These are phyloP conservation scores for Pyrocoelia pectoralis DNA, from an alignment of 2,888 invertebrate species.

Conservation along the genomic window DNA sequence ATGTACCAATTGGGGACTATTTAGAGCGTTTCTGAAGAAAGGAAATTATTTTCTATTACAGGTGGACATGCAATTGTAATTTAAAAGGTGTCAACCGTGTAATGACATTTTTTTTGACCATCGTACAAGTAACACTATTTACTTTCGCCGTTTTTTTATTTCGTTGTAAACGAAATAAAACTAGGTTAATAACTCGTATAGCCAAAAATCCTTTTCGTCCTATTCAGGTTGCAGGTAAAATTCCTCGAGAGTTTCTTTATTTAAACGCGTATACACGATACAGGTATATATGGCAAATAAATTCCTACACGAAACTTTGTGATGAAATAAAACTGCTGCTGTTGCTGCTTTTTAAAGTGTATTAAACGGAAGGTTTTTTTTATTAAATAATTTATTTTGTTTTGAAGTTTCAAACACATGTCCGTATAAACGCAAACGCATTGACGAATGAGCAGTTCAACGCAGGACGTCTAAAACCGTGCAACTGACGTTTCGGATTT, in stretches of 20 bases:
- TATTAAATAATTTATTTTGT: constrained; percentile 6
- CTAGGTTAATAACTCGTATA: constrained; percentile 2
- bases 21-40: constrained; percentile 7
- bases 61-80: background rate
- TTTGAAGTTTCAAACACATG: constrained; percentile 4
- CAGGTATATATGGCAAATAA: constrained; percentile 11
- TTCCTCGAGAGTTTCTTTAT: constrained; percentile 12
- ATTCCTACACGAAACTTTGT: constrained; percentile 11
- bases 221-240: constrained; percentile 13
- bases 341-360: background rate
- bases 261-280: no score
- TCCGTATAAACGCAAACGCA: constrained; percentile 9
- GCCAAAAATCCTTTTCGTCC: background rate
- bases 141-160: background rate
- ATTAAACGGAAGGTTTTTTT: background rate
- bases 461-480: background rate
- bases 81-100: constrained; percentile 3
- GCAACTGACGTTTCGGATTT: background rate
- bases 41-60: background rate
- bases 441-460: constrained; percentile 9
- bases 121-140: background rate
- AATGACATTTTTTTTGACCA: background rate
- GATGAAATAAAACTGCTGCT: background rate
- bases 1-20: background rate
- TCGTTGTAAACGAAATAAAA: background rate